phyloP scores from a whole-genome alignment of 2,113 vertebrate species.

The Lichenostomus cassidix region DNA sequence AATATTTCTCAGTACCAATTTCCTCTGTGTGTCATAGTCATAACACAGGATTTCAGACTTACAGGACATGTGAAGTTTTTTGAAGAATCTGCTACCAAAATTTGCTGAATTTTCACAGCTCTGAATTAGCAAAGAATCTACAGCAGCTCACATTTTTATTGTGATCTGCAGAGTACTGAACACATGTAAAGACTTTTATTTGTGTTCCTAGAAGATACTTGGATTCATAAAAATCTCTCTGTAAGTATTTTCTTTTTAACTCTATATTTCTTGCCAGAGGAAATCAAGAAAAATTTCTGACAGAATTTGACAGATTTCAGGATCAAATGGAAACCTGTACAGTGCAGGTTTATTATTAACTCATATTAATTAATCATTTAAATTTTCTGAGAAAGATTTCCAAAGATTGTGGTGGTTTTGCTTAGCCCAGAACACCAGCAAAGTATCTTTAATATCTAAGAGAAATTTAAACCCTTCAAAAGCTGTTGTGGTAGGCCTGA shows the following conservation, averaged over 20 bases:
- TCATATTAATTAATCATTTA: background rate
- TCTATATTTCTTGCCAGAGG: background rate
- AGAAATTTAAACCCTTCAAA: too few relatives aligned
- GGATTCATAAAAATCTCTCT: background rate
- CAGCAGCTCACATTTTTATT: background rate
- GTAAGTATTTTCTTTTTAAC: background rate
- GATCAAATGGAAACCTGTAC: background rate
- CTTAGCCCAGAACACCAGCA: too few relatives aligned
- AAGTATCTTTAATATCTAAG: too few relatives aligned
- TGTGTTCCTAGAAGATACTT: background rate
- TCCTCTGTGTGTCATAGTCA: background rate
- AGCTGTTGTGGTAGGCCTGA: too few relatives aligned
- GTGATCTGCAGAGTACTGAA: background rate
- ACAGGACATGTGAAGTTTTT: background rate
- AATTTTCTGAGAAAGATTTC: background rate
- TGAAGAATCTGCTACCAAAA: background rate
- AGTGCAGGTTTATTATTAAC: background rate
- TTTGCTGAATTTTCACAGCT: background rate
- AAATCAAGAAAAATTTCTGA: background rate
- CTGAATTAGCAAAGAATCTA: background rate
- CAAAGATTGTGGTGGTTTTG: background rate
- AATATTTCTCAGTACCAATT: background rate
- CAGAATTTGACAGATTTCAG: background rate
- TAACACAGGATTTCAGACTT: background rate
- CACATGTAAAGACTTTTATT: background rate